Evolutionary conservation across 1,140 invertebrate genomes (phyloP), one percentile per base, ranked within the genome.

Genomic region (Lordiphosa clarofinis): DNA sequence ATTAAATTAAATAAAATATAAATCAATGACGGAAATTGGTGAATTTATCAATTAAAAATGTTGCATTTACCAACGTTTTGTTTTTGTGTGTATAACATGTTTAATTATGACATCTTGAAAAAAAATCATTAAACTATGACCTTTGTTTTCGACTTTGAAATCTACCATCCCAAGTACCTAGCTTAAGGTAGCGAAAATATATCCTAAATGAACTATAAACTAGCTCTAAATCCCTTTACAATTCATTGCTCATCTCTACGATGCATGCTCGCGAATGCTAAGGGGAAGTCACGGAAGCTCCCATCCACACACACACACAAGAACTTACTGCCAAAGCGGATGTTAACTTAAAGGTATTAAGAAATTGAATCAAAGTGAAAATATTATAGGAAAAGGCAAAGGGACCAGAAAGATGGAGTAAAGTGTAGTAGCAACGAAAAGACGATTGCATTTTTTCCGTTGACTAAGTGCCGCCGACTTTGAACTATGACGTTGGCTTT

Each of bases 321-420:
- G 68, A 46, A 76, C 54, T 57, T 59, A 49, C 59, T 76, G 59
- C 68, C 76, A 75, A 84, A 73, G 72, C 76, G 76, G 76, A 82
- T 82, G 76, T 82, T 73, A 84, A 84, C 76, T 82, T 82, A 84
- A 82, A 84, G 78, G 69, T 82, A 84, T 82, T 84, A 84, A 82
- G 78, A 82, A 84, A 78, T 82, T 82, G 73, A 82, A 82, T 82
- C 78, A 82, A 84, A 73, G 73, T 84, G 55, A 67, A 82, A 84
- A 82, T 79, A 67, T 79, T 74, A 67, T 65, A 81, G 31, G 39
- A 67, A 70, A 71, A 62, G 53, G 39, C 54, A 33, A 36, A 31
- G 19, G 40, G 21, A 21, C 37, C 1, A 15, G 24, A 28, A 31
- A 4, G 33, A 6, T 0, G 10, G 15, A 43, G 12, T 8, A 35